Base-by-base conservation (phyloP, 2,888 invertebrate species). In the Oasisia sp. region DNA sequence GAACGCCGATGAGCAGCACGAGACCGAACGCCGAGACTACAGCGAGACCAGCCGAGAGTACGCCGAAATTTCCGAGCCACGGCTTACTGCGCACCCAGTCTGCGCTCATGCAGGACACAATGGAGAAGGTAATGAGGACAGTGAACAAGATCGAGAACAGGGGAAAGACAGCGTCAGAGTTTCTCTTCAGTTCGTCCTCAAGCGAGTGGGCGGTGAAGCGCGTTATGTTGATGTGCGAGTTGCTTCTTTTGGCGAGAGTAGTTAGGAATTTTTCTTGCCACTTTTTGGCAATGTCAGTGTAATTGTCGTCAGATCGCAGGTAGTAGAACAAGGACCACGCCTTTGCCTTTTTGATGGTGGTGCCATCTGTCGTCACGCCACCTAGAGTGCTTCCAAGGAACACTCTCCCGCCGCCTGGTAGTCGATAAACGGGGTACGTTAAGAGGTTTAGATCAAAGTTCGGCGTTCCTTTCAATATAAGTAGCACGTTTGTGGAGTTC, bases 21-120 rank as follows among this genome's bases (percentile, higher is more conserved):
- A 91, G 50, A 91, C 91, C 91, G 32, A 91, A 91, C 56, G n/a
- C 58, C 32, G 91, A 44, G 32, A 91, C 91, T 32, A 91, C 58
- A 50, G 91, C 91, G 58, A 91, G 91, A 50, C 19, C 38, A 32
- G 50, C 50, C 38, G 91, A 91, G 32, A 58, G 14, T 32, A 91
- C 45, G 19, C 91, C 91, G 50, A 74, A 27, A 74, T 27, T 74
- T 74, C 74, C 74, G 14, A 74, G 74, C 74, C 74, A 74, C 74
- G 74, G 74, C 27, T 74, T 74, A n/a, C 74, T n/a, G 19, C 74
- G 74, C 74, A 74, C 74, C 74, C 74, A 74, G 27, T 74, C 74
- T 19, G 74, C 74, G 74, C 74, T 74, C n/a, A 74, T 74, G 27
- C 74, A 74, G 27, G 74, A 74, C 74, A 74, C n/a, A 27, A 74